phyloP scores from a whole-genome alignment of 2,888 invertebrate species.

The Spisula solida region DNA sequence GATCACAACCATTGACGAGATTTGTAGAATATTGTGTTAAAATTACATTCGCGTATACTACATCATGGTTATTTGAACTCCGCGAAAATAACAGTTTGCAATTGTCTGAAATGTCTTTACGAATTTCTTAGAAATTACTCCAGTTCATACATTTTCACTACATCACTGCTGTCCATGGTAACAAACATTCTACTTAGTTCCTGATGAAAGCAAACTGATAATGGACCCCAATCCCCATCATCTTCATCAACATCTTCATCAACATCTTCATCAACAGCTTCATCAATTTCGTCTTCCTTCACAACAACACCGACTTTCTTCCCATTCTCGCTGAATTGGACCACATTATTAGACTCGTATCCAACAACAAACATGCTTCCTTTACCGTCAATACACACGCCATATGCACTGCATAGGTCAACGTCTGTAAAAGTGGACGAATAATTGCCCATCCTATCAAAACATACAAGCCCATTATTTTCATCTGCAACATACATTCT shows the following conservation, averaged over 20 bases:
- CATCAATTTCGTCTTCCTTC: too few relatives aligned
- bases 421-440: not conserved
- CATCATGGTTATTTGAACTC: too few relatives aligned
- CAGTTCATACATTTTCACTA: not conserved
- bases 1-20: too few relatives aligned
- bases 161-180: not conserved
- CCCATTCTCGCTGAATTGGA: not conserved
- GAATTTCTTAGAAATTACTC: not conserved
- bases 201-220: not conserved
- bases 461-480: not conserved
- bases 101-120: too few relatives aligned
- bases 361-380: not conserved
- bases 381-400: not conserved
- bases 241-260: too few relatives aligned
- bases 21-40: too few relatives aligned
- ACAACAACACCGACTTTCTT: not conserved
- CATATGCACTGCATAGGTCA: not conserved
- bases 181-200: not conserved
- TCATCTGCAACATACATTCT: not conserved
- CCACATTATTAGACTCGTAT: not conserved
- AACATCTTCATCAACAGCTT: too few relatives aligned
- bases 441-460: not conserved
- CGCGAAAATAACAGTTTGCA: too few relatives aligned
- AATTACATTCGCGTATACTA: too few relatives aligned
- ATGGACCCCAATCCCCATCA: not conserved